Conservation (phyloP, 2,797 vertebrate genomes). For the Morus bassanus region DNA sequence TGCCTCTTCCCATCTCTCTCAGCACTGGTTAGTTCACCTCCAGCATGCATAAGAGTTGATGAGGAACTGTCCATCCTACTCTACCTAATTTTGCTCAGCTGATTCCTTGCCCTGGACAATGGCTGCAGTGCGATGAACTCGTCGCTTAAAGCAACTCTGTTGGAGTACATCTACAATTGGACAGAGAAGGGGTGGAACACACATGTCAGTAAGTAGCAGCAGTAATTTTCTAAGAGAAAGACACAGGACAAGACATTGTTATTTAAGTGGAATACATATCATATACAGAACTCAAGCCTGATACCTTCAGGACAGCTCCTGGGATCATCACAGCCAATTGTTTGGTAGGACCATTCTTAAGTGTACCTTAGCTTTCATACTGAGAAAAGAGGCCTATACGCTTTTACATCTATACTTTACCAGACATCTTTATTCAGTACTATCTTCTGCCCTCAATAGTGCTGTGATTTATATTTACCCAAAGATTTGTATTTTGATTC, state of each 20-base stretch:
- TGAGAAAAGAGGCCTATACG: background rate
- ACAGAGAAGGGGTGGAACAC: constrained; percentile 84
- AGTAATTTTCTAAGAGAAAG: constrained; percentile 70
- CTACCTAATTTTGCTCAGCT: constrained; percentile 99
- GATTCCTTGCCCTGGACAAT: constrained; percentile 97
- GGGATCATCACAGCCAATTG: background rate
- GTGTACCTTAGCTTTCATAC: background rate
- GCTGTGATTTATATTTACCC: background rate
- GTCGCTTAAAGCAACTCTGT: constrained; percentile 96
- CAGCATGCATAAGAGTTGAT: constrained; percentile 83
- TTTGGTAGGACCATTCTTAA: background rate
- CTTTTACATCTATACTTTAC: background rate
- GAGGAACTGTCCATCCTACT: constrained; percentile 81
- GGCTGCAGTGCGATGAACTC: constrained; percentile 99
- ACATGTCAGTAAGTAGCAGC: constrained; percentile 78
- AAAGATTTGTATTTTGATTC: background rate
- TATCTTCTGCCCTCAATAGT: background rate
- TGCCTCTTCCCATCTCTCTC: constrained; percentile 75
- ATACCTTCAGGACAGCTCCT: constrained; percentile 19
- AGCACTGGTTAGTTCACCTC: constrained; percentile 73
- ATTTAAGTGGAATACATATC: constrained; percentile 52
- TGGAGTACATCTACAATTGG: constrained; percentile 95
- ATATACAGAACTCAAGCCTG: constrained; percentile 48
- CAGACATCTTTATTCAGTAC: background rate
- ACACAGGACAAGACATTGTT: constrained; percentile 74